Evolutionary conservation across 2,113 vertebrate species (phyloP).

Genomic region (Herpailurus yagouaroundi): DNA sequence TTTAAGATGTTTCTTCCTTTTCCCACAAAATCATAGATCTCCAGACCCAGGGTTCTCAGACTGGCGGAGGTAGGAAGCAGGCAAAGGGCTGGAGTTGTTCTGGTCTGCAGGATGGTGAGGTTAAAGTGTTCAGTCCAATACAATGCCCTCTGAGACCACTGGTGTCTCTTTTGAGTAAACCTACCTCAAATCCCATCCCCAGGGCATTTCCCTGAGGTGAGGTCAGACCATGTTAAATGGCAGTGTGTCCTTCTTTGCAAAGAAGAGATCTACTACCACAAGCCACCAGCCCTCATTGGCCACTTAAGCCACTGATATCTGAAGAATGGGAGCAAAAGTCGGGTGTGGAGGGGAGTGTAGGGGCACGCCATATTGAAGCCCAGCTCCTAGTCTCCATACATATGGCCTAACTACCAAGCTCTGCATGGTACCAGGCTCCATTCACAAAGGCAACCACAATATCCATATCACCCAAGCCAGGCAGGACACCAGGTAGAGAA

Average conservation of each 20-base stretch:
- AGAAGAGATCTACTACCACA: background rate
- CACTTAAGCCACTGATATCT: background rate
- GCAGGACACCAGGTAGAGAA: slow-evolving; percentile 20
- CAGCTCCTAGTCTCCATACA: background rate
- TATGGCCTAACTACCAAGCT: background rate
- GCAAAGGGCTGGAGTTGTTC: background rate
- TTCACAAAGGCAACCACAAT: background rate
- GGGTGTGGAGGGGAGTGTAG: background rate
- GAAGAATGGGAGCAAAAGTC: background rate
- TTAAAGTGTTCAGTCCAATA: background rate
- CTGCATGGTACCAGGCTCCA: background rate
- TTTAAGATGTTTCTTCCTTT: background rate
- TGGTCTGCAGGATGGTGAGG: background rate
- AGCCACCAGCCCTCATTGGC: background rate
- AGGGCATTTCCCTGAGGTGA: background rate
- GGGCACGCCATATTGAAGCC: rapidly evolving
- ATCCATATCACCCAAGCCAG: background rate
- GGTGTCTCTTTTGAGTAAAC: background rate
- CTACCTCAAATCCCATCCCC: background rate
- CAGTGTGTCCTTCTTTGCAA: background rate
- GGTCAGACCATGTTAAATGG: background rate
- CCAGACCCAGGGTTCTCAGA: background rate
- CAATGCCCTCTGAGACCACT: background rate
- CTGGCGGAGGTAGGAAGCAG: background rate
- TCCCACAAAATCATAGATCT: background rate